Evolutionary conservation across 2,113 vertebrate genomes (phyloP), one percentile per base, ranked within the genome.

Genomic region (Regulus satrapa): DNA sequence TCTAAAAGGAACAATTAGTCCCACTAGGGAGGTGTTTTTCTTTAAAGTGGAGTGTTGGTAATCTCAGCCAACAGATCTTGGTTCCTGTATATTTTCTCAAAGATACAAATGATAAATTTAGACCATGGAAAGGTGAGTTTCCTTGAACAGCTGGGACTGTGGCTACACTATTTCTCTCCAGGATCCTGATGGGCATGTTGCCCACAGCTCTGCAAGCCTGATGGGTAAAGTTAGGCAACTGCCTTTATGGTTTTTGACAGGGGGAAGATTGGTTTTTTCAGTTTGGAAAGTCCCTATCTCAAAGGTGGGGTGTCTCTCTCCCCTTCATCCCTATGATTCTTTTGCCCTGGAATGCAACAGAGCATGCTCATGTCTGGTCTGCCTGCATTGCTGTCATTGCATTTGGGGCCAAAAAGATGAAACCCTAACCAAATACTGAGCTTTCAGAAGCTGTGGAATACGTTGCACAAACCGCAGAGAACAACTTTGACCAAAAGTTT

Each of bases 401-500:
- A 24, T 85, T 49, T 54, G 61, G 78, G 91, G 92, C 74, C 72
- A 81, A 45, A 77, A 59, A 29, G 49, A 67, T 61, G 76, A 76
- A 91, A 62, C 29, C 32, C n/a, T 25, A 28, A 32, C 45, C 48
- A 66, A 83, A 49, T 66, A 67, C 0, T 61, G 67, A 49, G 34
- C 71, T 80, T 94, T 12, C 29, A 52, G 64, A 77, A 81, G 73
- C 89, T 88, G 79, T 28, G 7, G 68, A 88, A 62, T 77, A 88
- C 8, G 40, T 84, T 93, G 92, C 92, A 97, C 88, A 93, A 79
- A 72, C 26, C 0, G 0, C 46, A 74, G 83, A 88, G 59, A 69
- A n/a, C 19, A 59, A n/a, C 45, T 89, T 87, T 2, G 61, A 94
- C 88, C 92, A 92, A 89, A 97, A 19, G 58, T 83, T 85, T 79